phyloP scores from a whole-genome alignment of 2,797 vertebrate genomes.

The Tadarida brasiliensis region DNA sequence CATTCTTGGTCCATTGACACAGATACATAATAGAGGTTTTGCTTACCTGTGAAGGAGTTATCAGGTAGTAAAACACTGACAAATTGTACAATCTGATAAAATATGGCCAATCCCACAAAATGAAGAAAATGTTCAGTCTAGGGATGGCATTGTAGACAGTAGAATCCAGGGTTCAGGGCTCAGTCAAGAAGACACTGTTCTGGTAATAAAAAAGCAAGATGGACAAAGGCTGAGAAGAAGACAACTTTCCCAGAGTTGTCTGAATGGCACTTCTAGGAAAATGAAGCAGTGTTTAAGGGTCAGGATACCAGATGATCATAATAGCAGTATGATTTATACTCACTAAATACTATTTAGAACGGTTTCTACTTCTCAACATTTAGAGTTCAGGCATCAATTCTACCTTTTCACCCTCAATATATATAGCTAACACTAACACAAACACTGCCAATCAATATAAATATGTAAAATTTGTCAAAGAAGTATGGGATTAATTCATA shows the following conservation, averaged over 20 bases:
- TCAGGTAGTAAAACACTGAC: not conserved
- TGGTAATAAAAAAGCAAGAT: not conserved
- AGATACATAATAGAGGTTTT: not conserved
- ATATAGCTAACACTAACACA: not conserved
- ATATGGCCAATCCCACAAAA: not conserved
- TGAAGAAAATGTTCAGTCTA: conserved; percentile 22
- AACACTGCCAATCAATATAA: not conserved
- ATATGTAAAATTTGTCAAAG: not conserved
- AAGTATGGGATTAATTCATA: not conserved
- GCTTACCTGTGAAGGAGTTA: not conserved
- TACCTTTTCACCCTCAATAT: not conserved
- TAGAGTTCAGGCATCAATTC: not conserved
- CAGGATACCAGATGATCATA: not conserved
- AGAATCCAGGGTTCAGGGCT: not conserved
- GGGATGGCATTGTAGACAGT: not conserved
- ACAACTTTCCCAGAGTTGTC: not conserved
- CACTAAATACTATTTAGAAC: not conserved
- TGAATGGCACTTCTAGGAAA: not conserved
- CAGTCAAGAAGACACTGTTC: not conserved
- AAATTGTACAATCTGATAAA: not conserved
- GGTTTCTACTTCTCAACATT: not conserved
- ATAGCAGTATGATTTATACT: not conserved
- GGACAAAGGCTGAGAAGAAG: not conserved
- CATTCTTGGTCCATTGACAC: not conserved
- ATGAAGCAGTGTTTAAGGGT: not conserved